Conservation (phyloP, 2,113 vertebrate genomes). For the Urocolius indicus region DNA sequence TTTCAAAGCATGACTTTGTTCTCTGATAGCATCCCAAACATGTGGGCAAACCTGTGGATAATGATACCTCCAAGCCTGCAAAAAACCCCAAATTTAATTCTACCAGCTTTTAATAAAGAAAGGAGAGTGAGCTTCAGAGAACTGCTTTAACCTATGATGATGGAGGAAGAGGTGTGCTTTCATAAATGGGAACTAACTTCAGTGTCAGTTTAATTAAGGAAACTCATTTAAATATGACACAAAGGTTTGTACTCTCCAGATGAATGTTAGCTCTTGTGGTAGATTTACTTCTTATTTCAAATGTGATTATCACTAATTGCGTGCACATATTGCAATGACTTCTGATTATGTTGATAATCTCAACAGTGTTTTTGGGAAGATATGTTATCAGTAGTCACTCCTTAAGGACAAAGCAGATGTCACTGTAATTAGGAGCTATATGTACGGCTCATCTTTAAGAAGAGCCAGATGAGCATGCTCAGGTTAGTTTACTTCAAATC, state of each 20-base stretch:
- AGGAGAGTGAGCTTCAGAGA: background rate
- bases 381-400: constrained; percentile 10
- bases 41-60: fast-evolving
- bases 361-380: constrained; percentile 19
- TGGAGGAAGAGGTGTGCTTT: constrained; percentile 20
- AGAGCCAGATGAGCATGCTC: background rate
- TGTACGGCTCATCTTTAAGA: background rate
- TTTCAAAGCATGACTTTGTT: background rate
- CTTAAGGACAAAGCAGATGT: constrained; percentile 5
- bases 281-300: constrained; percentile 20
- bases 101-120: background rate
- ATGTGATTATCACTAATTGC: constrained; percentile 47
- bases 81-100: background rate
- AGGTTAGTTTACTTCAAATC: background rate
- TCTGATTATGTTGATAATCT: constrained; percentile 2
- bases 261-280: constrained; percentile 30
- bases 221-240: constrained; percentile 42
- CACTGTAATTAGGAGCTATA: constrained; percentile 1
- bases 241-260: constrained; percentile 5
- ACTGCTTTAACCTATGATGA: background rate
- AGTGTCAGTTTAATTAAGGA: constrained; percentile 59
- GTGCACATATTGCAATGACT: constrained; percentile 10
- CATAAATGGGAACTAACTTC: constrained; percentile 30
- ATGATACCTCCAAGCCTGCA: background rate
- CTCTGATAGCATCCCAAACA: background rate